Base-by-base conservation (phyloP, 2,113 vertebrate genomes). In the Electrona antarctica region DNA sequence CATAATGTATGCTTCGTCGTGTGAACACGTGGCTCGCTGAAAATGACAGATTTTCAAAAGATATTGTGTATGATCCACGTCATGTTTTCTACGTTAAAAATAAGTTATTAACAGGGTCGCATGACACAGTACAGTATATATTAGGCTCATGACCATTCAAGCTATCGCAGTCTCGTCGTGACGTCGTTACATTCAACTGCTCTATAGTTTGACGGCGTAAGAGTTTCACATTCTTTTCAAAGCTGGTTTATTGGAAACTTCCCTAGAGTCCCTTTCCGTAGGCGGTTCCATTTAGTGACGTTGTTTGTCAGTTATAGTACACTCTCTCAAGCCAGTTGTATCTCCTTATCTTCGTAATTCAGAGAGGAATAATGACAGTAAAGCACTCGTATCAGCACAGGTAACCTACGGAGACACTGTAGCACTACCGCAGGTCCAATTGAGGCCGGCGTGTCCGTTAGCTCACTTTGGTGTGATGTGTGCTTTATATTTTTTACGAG, bases 401-500 rank as follows among this genome's bases (percentile, higher is more conserved):
- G 33, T 41, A 6, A n/a, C 52, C n/a, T 54, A 12, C 12, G n/a
- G 52, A 21, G n/a, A 54, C n/a, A 13, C 12, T 54, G 10, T 13
- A 12, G n/a, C n/a, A 54, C 12, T 13, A 54, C 11, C 5, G 52
- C 12, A 54, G n/a, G 12, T 54, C 52, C 52, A 54, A 13, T 13
- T 13, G n/a, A 54, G 12, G n/a, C 11, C n/a, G 11, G 21, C 21
- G 4, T 13, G n/a, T 13, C 12, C 52, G 12, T 54, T 54, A 41
- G 33, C 55, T 12, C 21, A 15, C 55, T 21, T 9, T 15, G 14
- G 7, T 57, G 55, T 57, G 55, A 57, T 8, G 15, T 15, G 55
- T 75, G 58, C 41, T 48, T 64, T 55, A 45, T 15, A 15, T 46
- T 21, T 21, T 21, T 65, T 2, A 50, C 55, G n/a, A 50, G 55